Evolutionary conservation across 1,140 invertebrate genomes (phyloP).

Genomic region (Heliconius melpomene): DNA sequence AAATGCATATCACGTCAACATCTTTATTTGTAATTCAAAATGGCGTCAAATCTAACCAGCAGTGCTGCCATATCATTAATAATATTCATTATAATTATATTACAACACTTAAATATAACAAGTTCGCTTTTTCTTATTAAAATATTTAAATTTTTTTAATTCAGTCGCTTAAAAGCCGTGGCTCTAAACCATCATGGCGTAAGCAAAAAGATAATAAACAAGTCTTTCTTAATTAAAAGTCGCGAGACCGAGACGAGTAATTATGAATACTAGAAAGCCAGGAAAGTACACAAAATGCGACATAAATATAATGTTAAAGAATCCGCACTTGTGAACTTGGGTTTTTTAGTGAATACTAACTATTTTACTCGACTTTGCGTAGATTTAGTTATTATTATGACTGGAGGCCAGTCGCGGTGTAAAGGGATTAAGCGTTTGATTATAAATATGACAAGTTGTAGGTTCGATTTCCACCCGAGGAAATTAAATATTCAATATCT

Average conservation of each 20-base stretch:
- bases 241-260: constrained; percentile 34
- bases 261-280: constrained; percentile 14
- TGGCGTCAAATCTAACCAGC: neutral
- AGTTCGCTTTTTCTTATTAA: constrained; percentile 17
- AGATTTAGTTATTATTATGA: neutral
- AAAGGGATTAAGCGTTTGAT: too few species aligned
- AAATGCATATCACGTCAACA: neutral
- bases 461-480: too few species aligned
- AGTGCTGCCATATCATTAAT: neutral
- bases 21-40: neutral
- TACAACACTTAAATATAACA: constrained; percentile 21
- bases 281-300: constrained; percentile 7
- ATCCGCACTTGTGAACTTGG: neutral
- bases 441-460: too few species aligned
- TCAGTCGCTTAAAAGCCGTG: constrained; percentile 35
- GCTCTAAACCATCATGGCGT: constrained; percentile 31
- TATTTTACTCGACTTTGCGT: neutral
- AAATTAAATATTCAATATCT: too few species aligned
- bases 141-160: constrained; percentile 52
- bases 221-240: constrained; percentile 56
- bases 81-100: constrained; percentile 2
- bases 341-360: neutral
- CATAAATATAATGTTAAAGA: constrained; percentile 13
- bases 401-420: too few species aligned
- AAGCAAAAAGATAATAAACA: constrained; percentile 58